phyloP scores from a whole-genome alignment of 1,140 invertebrate genomes.

The Drosophila nigromelanica region DNA sequence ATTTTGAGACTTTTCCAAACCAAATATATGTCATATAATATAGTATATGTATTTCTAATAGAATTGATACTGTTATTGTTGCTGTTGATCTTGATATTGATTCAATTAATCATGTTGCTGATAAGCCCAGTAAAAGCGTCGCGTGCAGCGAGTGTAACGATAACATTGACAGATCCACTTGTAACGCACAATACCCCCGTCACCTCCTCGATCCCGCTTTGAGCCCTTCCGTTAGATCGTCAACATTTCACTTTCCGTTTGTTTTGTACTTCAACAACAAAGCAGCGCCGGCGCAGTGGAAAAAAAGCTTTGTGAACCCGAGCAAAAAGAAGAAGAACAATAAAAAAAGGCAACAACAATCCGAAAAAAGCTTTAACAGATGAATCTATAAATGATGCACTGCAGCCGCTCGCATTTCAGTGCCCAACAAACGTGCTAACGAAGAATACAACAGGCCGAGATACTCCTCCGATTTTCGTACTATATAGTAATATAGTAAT shows the following conservation, averaged over 20 bases:
- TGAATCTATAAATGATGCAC: conserved; percentile 60
- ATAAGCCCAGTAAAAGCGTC: conserved; percentile 25
- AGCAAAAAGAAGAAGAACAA: conserved; percentile 3
- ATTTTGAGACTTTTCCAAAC: no score
- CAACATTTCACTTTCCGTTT: conserved; percentile 65
- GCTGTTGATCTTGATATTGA: conserved; percentile 13
- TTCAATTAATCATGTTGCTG: conserved; percentile 12
- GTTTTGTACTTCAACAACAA: conserved; percentile 35
- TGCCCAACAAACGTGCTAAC: conserved; percentile 39
- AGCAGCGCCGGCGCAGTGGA: conserved; percentile 44
- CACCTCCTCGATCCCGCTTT: not conserved
- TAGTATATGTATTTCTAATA: not conserved
- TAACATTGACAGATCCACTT: conserved; percentile 23
- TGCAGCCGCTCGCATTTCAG: conserved; percentile 51
- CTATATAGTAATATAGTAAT: no score
- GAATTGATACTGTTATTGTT: conserved; percentile 7
- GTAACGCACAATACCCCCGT: not conserved
- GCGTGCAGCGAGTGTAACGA: conserved; percentile 49
- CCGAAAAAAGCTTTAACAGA: conserved; percentile 42
- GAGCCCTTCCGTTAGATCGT: conserved; percentile 40
- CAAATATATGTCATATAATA: no score
- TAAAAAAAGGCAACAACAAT: conserved; percentile 1
- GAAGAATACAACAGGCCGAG: conserved; percentile 7
- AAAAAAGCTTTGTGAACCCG: conserved; percentile 46
- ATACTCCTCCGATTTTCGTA: no score